Conservation (phyloP, 2,797 vertebrate species). For the Eulemur coronatus region DNA sequence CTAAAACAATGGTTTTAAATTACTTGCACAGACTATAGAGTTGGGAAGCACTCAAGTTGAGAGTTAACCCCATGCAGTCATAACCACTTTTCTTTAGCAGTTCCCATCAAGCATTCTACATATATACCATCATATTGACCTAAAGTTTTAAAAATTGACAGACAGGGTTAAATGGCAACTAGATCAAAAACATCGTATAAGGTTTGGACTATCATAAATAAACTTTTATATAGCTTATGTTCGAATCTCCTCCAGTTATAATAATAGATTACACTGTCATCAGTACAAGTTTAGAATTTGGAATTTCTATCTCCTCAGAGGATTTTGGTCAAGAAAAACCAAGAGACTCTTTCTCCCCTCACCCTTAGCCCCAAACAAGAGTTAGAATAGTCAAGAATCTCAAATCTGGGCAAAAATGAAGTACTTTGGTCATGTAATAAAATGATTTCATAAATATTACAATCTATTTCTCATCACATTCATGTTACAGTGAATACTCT, state of each 20-base stretch:
- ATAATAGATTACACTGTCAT: neutral
- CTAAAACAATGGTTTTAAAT: neutral
- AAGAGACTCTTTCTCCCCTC: neutral
- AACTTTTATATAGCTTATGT: neutral
- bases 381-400: neutral
- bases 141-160: neutral
- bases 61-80: neutral
- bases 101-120: neutral
- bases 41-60: neutral
- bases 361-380: neutral
- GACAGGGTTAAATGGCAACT: neutral
- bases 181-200: neutral
- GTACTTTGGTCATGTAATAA: neutral
- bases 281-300: neutral
- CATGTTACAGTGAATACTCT: neutral
- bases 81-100: neutral
- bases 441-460: neutral
- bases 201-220: neutral
- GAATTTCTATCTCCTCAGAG: neutral
- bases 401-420: neutral
- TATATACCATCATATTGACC: neutral
- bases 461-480: neutral
- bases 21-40: neutral
- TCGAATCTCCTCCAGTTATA: neutral
- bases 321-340: neutral